These are phyloP conservation scores for Polyodon spathula DNA, from an alignment of 2,113 vertebrate species.

Conservation along the genomic window DNA sequence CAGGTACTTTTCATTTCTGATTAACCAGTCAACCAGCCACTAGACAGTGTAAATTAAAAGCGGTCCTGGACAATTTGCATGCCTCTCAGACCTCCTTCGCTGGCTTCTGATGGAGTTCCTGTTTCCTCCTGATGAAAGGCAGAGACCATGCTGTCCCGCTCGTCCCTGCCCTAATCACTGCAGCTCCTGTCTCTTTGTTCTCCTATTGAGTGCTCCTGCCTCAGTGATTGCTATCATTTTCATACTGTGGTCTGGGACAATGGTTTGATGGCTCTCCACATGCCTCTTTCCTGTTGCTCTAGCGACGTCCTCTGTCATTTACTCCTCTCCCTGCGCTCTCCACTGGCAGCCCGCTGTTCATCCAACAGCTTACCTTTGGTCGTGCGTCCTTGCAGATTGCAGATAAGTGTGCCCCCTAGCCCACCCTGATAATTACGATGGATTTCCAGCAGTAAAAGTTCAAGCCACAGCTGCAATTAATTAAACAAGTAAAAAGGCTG, in stretches of 20 bases:
- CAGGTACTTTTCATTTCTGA: too few species aligned
- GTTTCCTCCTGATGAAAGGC: too few species aligned
- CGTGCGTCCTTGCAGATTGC: conserved; percentile 34
- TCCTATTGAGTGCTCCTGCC: conserved; percentile 12
- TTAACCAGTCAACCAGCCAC: too few species aligned
- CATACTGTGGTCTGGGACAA: conserved; percentile 14
- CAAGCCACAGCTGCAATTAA: conserved; percentile 59
- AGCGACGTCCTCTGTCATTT: conserved; percentile 15
- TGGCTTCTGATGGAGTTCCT: too few species aligned
- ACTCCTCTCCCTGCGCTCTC: neutral
- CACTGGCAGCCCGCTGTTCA: neutral
- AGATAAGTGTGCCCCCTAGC: too few species aligned
- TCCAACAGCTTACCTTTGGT: neutral
- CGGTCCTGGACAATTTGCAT: too few species aligned
- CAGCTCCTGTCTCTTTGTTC: conserved; percentile 23
- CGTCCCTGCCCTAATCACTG: conserved; percentile 17
- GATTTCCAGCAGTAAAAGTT: conserved; percentile 22
- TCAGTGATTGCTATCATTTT: conserved; percentile 24
- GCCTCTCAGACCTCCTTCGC: too few species aligned
- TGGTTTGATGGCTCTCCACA: neutral
- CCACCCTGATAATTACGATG: conserved; percentile 6
- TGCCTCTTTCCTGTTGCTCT: conserved; percentile 10
- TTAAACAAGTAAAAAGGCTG: conserved; percentile 42
- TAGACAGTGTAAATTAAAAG: too few species aligned
- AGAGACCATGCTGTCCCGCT: neutral